phyloP scores from a whole-genome alignment of 2,888 invertebrate genomes.

The Drosophila melanosoma region DNA sequence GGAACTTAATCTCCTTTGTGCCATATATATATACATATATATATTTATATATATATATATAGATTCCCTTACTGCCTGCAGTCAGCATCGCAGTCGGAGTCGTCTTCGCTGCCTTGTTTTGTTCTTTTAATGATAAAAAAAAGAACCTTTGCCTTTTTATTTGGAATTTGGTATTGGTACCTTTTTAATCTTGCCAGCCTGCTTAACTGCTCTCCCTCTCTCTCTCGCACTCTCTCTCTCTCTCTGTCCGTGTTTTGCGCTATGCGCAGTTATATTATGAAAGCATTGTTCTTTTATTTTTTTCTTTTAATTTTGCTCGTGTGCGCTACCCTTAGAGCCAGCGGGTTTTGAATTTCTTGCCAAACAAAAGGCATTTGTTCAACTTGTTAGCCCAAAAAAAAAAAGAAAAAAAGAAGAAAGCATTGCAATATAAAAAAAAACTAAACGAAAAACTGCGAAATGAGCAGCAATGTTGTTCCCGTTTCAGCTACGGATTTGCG shows the following conservation, averaged over 20 bases:
- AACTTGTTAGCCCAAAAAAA: conserved; percentile 52
- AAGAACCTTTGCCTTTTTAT: conserved; percentile 77
- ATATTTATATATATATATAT: neutral
- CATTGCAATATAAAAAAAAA: neutral
- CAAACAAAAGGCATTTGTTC: conserved; percentile 64
- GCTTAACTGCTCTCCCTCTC: conserved; percentile 3
- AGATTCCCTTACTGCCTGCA: conserved; percentile 44
- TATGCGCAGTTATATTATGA: conserved; percentile 70
- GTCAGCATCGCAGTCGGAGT: conserved; percentile 24
- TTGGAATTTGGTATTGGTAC: conserved; percentile 80
- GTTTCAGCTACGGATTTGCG: conserved; percentile 36
- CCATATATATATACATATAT: conserved; percentile 36
- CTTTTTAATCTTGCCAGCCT: conserved; percentile 70
- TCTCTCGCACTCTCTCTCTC: neutral
- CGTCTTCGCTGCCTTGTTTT: conserved; percentile 39
- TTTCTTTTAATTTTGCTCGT: conserved; percentile 7
- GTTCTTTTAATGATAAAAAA: conserved; percentile 77
- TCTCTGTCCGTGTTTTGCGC: conserved; percentile 14
- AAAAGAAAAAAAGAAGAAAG: neutral
- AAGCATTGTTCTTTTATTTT: conserved; percentile 74
- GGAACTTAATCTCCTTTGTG: conserved; percentile 82
- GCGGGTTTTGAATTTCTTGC: conserved; percentile 74
- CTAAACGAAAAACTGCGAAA: conserved; percentile 55
- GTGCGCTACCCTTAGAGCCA: conserved; percentile 63
- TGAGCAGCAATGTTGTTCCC: conserved; percentile 51